Evolutionary conservation across 2,888 invertebrate species (phyloP), one percentile per base, ranked within the genome.

Genomic region (Phragmatobia fuliginosa): DNA sequence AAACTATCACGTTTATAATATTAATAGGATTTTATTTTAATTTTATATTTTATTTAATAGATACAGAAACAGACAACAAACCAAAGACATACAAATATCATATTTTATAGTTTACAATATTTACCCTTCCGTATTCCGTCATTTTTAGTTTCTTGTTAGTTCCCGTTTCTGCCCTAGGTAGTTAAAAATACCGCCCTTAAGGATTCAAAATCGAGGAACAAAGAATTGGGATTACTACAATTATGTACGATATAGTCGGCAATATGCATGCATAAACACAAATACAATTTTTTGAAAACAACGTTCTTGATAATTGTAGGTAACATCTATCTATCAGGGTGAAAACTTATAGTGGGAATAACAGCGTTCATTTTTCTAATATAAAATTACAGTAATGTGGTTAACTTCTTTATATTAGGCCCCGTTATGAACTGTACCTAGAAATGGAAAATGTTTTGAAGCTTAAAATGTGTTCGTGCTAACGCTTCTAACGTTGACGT

Each of bases 351-450:
- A 56, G 28, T 28, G 14, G 28, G 56, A 56, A 56, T 5, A 16
- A 56, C 56, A 16, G 28, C 16, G 28, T 14, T 16, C 4, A 28
- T 52, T 56, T 56, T 28, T 28, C 28, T 14, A 21, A 59, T 32
- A 10, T 21, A 59, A 60, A 18, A 25, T 64, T n/a, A 41, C 49
- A 64, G 32, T 49, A 56, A 52, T 52, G 28, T 56, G 10, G 16
- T 52, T 45, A 32, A 33, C 49, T 32, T 32, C 2, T 49, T n/a
- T 38, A 21, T 33, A 49, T 63, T 45, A 49, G 32, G n/a, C 11
- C 6, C 63, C 63, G 49, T 63, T 49, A 63, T n/a, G 14, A 31
- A 60, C 32, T 56, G 33, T 52, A 16, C 64, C 10, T 18, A 56
- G 33, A 64, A 64, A 52, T 0, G 31, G 21, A 49, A 33, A 64